Evolutionary conservation across 2,888 invertebrate genomes (phyloP), one percentile per base, ranked within the genome.

Genomic region (Tiliacea aurago): DNA sequence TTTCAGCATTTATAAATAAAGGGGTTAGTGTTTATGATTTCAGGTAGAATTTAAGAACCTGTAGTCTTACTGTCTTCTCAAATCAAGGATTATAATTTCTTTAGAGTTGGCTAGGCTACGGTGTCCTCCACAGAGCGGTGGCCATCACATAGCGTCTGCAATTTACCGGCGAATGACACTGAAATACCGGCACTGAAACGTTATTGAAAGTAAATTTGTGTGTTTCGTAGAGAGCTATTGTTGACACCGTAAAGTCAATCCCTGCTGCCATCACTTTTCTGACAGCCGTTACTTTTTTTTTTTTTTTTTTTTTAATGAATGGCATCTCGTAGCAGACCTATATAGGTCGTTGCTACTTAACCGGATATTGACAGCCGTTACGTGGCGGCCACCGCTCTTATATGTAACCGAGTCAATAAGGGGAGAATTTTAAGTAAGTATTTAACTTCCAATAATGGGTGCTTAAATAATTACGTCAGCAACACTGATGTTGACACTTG

Each of bases 401-500:
- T n/a, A 11, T 0, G n/a, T n/a, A 51, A 51, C n/a, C 49, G 7
- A 20, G 20, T 0, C 49, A 9, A 10, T 49, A 10, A 9, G n/a
- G 49, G 49, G n/a, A n/a, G n/a, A 51, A n/a, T 51, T n/a, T n/a
- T 10, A n/a, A 28, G 28, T 1, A 23, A 23, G 11, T 51, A 23
- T 11, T 13, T 23, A 51, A 51, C n/a, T 49, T 7, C 37, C 20
- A n/a, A 4, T 6, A 37, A 10, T 10, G 41, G 49, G 33, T 3
- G 5, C 2, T 13, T 56, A 18, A 4, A 56, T 56, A n/a, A 43
- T 56, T 10, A n/a, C 13, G 0, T 13, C 13, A 13, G 76, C 77
- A 73, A 66, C 62, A 73, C 66, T 49, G 11, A 28, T 9, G 11
- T 51, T 73, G 73, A 58, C 33, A 70, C 49, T 58, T 61, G 51